phyloP scores from a whole-genome alignment of 2,888 invertebrate species.

The Tipula lateralis region DNA sequence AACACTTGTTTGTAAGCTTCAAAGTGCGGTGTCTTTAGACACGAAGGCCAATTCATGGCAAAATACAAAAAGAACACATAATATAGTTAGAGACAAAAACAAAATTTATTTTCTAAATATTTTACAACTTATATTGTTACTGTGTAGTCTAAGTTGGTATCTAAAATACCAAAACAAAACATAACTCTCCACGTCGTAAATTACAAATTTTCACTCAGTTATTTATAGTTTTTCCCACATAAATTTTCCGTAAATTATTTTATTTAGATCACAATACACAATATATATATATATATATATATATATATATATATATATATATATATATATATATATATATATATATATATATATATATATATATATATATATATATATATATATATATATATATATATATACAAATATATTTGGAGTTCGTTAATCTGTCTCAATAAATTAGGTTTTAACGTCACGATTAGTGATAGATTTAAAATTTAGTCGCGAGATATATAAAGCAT shows the following conservation, averaged over 20 bases:
- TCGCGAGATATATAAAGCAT: neutral
- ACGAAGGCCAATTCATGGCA: neutral
- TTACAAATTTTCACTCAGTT: neutral
- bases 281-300: no score
- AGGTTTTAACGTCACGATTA: neutral
- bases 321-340: no score
- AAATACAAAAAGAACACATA: no score
- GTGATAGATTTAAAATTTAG: neutral
- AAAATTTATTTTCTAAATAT: no score
- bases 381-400: no score
- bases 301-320: no score
- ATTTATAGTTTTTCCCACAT: conserved; percentile 11
- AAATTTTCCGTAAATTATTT: conserved; percentile 2
- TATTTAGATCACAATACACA: no score
- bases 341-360: no score
- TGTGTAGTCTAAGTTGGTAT: neutral
- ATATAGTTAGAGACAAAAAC: no score
- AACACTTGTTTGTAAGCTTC: neutral
- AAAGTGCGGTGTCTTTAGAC: neutral
- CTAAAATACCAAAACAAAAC: neutral
- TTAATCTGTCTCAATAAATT: conserved; percentile 1
- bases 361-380: no score
- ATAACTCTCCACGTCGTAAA: neutral
- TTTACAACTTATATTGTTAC: neutral
- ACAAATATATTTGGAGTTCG: neutral